Base-by-base conservation (phyloP, 30 jellyfish, hydroid and myxozoan genomes). In the Catostylus mosaicus region DNA sequence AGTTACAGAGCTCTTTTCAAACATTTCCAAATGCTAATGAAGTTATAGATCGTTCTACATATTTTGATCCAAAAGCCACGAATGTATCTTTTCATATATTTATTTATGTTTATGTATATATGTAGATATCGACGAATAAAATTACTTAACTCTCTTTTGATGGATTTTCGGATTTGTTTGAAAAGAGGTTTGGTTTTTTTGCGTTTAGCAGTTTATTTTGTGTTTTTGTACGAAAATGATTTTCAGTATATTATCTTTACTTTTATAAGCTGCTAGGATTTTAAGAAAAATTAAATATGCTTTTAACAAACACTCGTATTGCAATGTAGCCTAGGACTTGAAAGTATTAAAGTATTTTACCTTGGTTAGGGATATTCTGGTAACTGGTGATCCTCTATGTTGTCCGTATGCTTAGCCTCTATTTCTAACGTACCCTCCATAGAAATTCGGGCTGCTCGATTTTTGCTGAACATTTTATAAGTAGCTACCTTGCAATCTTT, bases 281-380 rank as follows among this genome's bases (percentile, higher is more conserved):
- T 43, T 43, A 16, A 43, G 16, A 23, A 59, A 3, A 18, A 22
- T 1, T 16, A 59, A 22, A 3, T 59, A 59, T 27, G 71, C 40
- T 59, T 59, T 59, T 59, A 59, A 27, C 71, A 59, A 23, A 27
- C 1, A 22, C 71, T 6, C 30, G 67, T 23, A 23, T 59, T 59
- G 71, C 9, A 27, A 7, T 59, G 71, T 59, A 59, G 71, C 23
- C 38, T 27, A 59, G 71, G 71, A 27, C 23, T 59, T 27, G 38
- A 59, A 23, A 2, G 20, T 23, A 59, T 3, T 59, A 7, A 40
- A 48, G 23, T 48, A 48, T 48, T 48, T 16, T 27, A 2, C 3
- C 11, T 48, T 6, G 23, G 24, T n/a, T 9, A 6, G 4, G 24
- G 20, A 3, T 2, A 48, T 48, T 23, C 11, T 48, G 20, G 24